Percentiles rank a stretch among this genome's conserved stretches.
Conservation (phyloP, 2,797 vertebrate genomes). For the Galaxias olidus region DNA sequence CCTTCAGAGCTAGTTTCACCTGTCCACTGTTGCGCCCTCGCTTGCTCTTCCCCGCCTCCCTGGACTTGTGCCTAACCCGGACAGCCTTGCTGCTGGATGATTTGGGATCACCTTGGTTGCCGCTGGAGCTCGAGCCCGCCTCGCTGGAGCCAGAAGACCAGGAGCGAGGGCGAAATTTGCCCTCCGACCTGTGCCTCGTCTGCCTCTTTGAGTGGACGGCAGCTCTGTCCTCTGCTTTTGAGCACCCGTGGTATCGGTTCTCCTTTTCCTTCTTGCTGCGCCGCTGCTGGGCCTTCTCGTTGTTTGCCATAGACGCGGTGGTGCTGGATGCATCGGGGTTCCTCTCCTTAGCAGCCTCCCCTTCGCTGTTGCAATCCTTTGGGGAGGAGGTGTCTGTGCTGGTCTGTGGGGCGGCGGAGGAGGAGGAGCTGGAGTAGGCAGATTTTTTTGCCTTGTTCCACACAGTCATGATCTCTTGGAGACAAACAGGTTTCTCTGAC, state of each 20-base stretch:
- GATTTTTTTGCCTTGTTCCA: constrained; percentile 96
- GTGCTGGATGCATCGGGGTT: constrained; percentile 66
- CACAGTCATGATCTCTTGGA: constrained; percentile 98
- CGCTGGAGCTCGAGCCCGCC: constrained; percentile 94
- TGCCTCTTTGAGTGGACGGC: constrained; percentile 81
- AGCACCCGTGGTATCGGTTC: constrained; percentile 76
- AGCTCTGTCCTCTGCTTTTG: constrained; percentile 79
- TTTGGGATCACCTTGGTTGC: constrained; percentile 86
- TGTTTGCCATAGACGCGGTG: constrained; percentile 51
- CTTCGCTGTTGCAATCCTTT: constrained; percentile 95
- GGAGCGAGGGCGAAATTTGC: constrained; percentile 89
- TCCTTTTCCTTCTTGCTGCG: constrained; percentile 89
- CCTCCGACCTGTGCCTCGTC: constrained; percentile 85
- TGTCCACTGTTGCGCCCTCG: constrained; percentile 84
- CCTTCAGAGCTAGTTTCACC: constrained; percentile 82
- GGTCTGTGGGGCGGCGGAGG: constrained; percentile 93
- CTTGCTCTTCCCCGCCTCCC: constrained; percentile 83
- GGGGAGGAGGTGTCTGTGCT: constrained; percentile 97
- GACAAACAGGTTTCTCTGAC: constrained; percentile 97
- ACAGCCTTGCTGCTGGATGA: constrained; percentile 80
- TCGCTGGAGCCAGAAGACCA: constrained; percentile 99
- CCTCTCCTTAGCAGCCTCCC: constrained; percentile 84
- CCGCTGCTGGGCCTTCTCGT: constrained; percentile 79
- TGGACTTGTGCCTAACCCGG: constrained; percentile 88
- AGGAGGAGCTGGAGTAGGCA: constrained; percentile 92